Conservation (phyloP, 1,140 invertebrate species). For the Rhagoletis pomonella region DNA sequence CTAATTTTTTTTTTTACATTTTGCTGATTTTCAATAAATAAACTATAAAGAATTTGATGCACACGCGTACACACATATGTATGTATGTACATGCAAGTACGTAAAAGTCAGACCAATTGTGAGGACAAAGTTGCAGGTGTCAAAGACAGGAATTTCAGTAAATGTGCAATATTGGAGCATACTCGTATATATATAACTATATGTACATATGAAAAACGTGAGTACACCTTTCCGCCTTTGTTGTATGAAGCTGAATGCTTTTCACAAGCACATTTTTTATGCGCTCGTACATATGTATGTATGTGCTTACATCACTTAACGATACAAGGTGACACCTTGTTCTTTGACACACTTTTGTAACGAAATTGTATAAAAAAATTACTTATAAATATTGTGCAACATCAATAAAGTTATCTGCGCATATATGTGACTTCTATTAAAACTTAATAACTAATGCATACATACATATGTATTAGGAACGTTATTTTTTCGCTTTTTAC, state of each 20-base stretch:
- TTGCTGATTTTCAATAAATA: too few species aligned
- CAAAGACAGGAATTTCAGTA: constrained; percentile 36
- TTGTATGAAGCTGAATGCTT: not conserved
- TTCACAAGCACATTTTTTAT: not conserved
- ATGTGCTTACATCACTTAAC: not conserved
- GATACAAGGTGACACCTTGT: too few species aligned
- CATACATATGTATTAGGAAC: too few species aligned
- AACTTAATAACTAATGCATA: not conserved
- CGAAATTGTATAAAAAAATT: not conserved
- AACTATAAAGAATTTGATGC: too few species aligned
- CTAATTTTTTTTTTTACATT: too few species aligned
- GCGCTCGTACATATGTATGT: not conserved
- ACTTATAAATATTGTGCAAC: constrained; percentile 5
- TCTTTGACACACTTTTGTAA: not conserved
- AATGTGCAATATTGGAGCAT: constrained; percentile 24
- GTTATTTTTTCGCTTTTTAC: too few species aligned
- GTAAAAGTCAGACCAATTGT: not conserved
- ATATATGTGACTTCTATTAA: not conserved
- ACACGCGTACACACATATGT: too few species aligned
- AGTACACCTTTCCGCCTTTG: not conserved
- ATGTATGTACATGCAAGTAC: too few species aligned
- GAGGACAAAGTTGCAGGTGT: not conserved
- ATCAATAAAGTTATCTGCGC: not conserved
- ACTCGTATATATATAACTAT: too few species aligned
- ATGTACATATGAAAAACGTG: not conserved